Percentiles rank a stretch among this genome's conserved stretches.
These are phyloP conservation scores for Drosophila lini DNA, from an alignment of 1,140 invertebrate genomes.

Conservation along the genomic window DNA sequence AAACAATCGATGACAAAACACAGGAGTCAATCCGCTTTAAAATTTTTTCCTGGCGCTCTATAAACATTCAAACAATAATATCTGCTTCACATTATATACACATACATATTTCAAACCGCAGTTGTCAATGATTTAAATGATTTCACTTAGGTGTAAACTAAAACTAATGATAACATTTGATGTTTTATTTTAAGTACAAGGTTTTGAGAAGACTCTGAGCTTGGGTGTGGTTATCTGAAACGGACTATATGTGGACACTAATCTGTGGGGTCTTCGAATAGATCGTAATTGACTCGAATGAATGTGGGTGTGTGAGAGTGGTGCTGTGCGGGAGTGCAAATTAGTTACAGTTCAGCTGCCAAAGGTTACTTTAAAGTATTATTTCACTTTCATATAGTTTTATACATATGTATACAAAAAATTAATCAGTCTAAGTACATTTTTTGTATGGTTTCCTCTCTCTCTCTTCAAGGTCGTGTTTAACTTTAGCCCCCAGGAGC, in stretches of 20 bases:
- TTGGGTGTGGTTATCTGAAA: constrained; percentile 33
- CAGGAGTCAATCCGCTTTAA: constrained; percentile 13
- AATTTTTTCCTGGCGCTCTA: constrained; percentile 14
- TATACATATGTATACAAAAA: constrained; percentile 72
- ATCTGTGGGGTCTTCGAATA: constrained; percentile 38
- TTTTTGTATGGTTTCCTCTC: constrained; percentile 45
- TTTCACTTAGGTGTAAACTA: constrained; percentile 75
- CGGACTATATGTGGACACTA: constrained; percentile 48
- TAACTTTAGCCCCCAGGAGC: constrained; percentile 16
- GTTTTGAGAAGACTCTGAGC: constrained; percentile 68
- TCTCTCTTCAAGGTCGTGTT: constrained; percentile 6
- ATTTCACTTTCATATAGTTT: constrained; percentile 53
- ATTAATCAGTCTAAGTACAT: constrained; percentile 82
- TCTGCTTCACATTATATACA: constrained; percentile 69
- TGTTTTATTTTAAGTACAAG: constrained; percentile 51
- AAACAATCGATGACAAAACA: constrained; percentile 28
- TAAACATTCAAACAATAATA: constrained; percentile 51
- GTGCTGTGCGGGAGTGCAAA: constrained; percentile 45
- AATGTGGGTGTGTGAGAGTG: constrained; percentile 8
- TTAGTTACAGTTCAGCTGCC: constrained; percentile 39
- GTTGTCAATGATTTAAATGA: constrained; percentile 51
- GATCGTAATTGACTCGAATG: constrained; percentile 71
- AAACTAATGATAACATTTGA: constrained; percentile 81
- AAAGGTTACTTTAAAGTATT: constrained; percentile 44
- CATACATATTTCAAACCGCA: constrained; percentile 46